Base-by-base conservation (phyloP, 2,113 vertebrate species). In the Alethe castanea region DNA sequence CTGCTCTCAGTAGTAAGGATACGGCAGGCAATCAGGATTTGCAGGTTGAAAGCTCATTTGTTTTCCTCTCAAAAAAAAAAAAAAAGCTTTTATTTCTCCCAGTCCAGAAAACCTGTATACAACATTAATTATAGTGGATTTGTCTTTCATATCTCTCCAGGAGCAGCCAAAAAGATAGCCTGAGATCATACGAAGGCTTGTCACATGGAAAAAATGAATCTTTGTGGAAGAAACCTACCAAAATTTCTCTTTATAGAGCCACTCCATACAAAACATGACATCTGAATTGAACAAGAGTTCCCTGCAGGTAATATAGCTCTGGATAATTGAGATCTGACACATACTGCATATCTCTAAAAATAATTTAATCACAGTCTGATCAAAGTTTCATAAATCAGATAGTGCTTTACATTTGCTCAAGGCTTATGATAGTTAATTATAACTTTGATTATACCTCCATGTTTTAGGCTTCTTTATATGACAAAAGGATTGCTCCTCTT, bases 381-480 rank as follows among this genome's bases (percentile, higher is more conserved):
- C 78, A 86, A 92, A 94, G 52, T 96, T 97, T 96, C 90, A 87
- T 92, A 89, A 94, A 93, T 95, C n/a, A 90, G 69, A 87, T 83
- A 92, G 78, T 79, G 40, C 60, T 97, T 96, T 95, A 90, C 57
- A 80, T 97, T 94, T 96, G 77, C 94, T 97, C 3, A 18, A 86
- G 78, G 80, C 91, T 95, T 60, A 71, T 65, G 64, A 62, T 53
- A 92, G 91, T 94, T 96, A 94, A 95, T 97, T 97, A 96, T 86
- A 92, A 93, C 96, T 97, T 97, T 95, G 92, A 95, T 96, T 93
- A 91, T 82, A 81, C n/a, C 61, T 82, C 59, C 70, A 38, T 92
- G 82, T 57, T 96, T 94, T 94, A 89, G 73, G 74, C 52, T 93
- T 61, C 36, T 85, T 95, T 95, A 65, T 79, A 86, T 92, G 57